Evolutionary conservation across 2,113 vertebrate genomes (phyloP).

Genomic region (Eulemur macaco): DNA sequence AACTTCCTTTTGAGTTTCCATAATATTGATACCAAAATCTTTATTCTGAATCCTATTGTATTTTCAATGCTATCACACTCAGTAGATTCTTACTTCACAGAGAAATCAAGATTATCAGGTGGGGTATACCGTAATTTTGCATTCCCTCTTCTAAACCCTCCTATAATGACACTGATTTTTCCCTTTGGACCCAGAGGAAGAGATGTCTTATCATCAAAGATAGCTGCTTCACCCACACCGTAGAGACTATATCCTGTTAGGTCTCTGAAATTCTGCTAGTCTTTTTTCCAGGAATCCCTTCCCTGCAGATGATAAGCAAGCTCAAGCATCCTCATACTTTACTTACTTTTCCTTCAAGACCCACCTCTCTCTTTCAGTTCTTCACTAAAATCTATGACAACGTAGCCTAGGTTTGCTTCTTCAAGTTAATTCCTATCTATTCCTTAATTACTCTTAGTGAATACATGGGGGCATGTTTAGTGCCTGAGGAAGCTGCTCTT

Average conservation of each 20-base stretch:
- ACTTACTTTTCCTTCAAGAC: neutral
- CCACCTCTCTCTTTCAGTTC: neutral
- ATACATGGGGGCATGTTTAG: neutral
- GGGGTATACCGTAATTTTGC: neutral
- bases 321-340: neutral
- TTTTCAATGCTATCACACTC: neutral
- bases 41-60: neutral
- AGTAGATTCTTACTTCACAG: neutral
- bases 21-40: neutral
- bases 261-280: neutral
- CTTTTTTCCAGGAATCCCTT: neutral
- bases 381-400: neutral
- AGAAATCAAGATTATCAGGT: neutral
- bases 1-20: constrained; percentile 17
- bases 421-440: neutral
- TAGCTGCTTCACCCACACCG: neutral
- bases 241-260: neutral
- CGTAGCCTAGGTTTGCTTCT: neutral
- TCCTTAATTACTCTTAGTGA: neutral
- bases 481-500: neutral
- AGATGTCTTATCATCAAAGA: neutral
- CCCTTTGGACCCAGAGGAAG: neutral
- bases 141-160: neutral
- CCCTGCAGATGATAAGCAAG: neutral
- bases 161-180: neutral